Evolutionary conservation across 2,888 invertebrate species (phyloP).

Genomic region (Morpho helenor): DNA sequence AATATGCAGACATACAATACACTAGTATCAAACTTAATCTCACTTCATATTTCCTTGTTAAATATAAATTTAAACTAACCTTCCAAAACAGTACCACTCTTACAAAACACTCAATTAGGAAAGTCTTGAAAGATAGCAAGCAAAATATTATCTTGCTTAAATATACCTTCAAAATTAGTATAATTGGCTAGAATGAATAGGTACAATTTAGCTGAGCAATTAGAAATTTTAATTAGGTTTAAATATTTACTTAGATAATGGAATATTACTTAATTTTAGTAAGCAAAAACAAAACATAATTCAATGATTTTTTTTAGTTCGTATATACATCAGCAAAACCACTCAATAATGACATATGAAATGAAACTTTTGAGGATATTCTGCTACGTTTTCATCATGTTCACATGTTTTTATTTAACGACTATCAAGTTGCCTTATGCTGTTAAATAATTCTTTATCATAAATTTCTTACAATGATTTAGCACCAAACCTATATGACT

Average conservation of each 20-base stretch:
- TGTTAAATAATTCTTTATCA: constrained; percentile 15
- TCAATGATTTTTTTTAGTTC: constrained; percentile 23
- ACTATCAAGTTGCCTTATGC: constrained; percentile 1
- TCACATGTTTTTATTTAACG: neutral
- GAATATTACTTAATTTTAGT: constrained; percentile 71
- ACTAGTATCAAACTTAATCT: constrained; percentile 69
- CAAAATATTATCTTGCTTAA: constrained; percentile 23
- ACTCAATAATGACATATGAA: neutral
- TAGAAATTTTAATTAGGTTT: constrained; percentile 59
- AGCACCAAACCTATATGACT: constrained; percentile 67
- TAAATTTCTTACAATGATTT: constrained; percentile 35
- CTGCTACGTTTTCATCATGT: neutral
- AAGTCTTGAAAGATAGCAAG: constrained; percentile 13
- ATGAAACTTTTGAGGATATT: neutral
- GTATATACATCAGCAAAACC: constrained; percentile 12
- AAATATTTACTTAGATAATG: constrained; percentile 69
- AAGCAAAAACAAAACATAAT: constrained; percentile 48
- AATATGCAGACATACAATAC: constrained; percentile 56
- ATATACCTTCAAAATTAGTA: constrained; percentile 29
- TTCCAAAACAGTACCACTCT: constrained; percentile 42
- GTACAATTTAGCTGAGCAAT: constrained; percentile 76
- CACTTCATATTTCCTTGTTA: constrained; percentile 50
- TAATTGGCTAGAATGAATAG: constrained; percentile 60
- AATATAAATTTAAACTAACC: constrained; percentile 55
- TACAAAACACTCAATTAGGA: constrained; percentile 32